phyloP scores from a whole-genome alignment of 2,888 invertebrate species.

The Rhagium mordax region DNA sequence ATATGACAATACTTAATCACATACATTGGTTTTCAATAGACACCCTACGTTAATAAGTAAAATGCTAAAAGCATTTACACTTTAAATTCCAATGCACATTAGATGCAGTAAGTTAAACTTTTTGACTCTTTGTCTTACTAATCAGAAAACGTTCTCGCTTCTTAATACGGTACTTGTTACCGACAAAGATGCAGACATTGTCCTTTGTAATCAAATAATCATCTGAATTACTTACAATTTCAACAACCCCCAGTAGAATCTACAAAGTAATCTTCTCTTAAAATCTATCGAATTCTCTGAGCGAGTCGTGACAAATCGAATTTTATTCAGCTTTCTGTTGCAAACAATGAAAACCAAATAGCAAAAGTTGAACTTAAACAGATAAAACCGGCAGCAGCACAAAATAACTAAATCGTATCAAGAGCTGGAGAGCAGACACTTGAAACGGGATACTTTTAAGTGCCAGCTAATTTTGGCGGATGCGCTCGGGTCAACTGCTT shows the following conservation, averaged over 20 bases:
- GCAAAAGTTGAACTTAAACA: not conserved
- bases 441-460: conserved; percentile 24
- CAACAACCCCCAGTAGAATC: not conserved
- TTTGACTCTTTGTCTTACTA: not conserved
- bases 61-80: no score
- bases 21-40: no score
- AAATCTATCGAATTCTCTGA: not conserved
- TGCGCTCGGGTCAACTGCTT: conserved; percentile 43
- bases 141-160: not conserved
- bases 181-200: not conserved
- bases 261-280: not conserved
- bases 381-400: not conserved
- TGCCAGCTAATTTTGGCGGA: conserved; percentile 45
- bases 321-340: not conserved
- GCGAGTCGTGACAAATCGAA: not conserved
- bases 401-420: not conserved
- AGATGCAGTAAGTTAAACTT: not conserved
- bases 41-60: no score
- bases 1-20: no score
- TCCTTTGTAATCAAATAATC: not conserved
- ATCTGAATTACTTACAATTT: not conserved
- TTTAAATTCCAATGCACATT: no score
- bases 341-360: not conserved
- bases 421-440: not conserved
- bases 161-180: not conserved